Percentiles rank a stretch among this genome's conserved stretches.
Conservation (phyloP, 1,140 invertebrate genomes). For the Drosophila gunungcola region DNA sequence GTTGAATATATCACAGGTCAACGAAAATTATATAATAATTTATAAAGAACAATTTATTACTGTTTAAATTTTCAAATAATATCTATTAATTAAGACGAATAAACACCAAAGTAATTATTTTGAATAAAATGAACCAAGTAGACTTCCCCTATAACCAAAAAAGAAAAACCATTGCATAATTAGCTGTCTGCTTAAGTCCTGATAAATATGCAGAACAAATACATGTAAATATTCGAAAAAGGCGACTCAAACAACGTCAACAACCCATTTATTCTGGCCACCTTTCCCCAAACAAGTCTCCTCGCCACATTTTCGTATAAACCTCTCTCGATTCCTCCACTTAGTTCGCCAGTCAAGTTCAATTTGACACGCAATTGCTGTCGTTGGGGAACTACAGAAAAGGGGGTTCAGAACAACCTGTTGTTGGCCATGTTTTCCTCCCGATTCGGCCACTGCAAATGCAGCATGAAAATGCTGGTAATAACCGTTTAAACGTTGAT, state of each 20-base stretch:
- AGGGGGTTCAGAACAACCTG: conserved; percentile 54
- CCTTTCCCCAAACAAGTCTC: conserved; percentile 23
- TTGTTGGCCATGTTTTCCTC: conserved; percentile 51
- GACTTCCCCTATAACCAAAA: conserved; percentile 5
- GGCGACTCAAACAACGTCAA: conserved; percentile 52
- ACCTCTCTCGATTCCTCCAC: neutral
- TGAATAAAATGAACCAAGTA: conserved; percentile 11
- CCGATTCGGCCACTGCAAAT: conserved; percentile 45
- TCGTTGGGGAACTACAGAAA: conserved; percentile 17
- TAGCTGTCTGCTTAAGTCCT: conserved; percentile 3
- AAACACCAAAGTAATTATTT: conserved; percentile 7
- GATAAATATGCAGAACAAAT: conserved; percentile 39
- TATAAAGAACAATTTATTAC: neutral
- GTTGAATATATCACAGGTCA: neutral
- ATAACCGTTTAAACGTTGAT: conserved; percentile 79
- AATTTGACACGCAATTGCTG: conserved; percentile 77
- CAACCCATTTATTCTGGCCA: conserved; percentile 59
- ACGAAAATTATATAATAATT: neutral
- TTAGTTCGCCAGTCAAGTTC: conserved; percentile 45
- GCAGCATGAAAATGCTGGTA: conserved; percentile 76
- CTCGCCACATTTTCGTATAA: neutral
- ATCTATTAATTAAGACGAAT: neutral
- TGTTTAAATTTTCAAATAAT: neutral
- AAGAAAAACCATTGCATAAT: conserved; percentile 27
- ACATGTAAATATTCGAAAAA: conserved; percentile 23